These are phyloP conservation scores for Caenorhabditis zanzibari DNA, from an alignment of 2,888 invertebrate species.

Conservation along the genomic window DNA sequence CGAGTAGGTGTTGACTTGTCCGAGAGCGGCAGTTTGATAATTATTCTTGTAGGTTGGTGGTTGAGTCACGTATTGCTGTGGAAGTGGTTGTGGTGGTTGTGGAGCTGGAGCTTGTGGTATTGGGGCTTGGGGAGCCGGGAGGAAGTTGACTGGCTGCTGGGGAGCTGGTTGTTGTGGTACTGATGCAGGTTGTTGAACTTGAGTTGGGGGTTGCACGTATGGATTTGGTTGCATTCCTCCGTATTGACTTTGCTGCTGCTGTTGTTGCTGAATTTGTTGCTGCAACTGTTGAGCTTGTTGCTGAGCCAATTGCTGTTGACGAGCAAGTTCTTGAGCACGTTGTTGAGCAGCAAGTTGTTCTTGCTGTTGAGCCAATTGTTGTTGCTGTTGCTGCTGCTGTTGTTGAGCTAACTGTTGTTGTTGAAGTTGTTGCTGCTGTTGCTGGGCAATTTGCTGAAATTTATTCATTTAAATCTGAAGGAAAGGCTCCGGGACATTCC, in stretches of 20 bases:
- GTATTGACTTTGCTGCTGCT: conserved; percentile 38
- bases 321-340: conserved; percentile 26
- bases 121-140: conserved; percentile 18
- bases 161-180: conserved; percentile 21
- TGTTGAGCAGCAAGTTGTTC: conserved; percentile 41
- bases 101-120: conserved; percentile 15
- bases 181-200: conserved; percentile 11
- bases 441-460: conserved; percentile 52
- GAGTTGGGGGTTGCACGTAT: conserved; percentile 29
- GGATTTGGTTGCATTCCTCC: conserved; percentile 57
- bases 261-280: conserved; percentile 46
- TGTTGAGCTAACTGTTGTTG: conserved; percentile 47
- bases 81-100: conserved; percentile 27
- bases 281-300: conserved; percentile 42
- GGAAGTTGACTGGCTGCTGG: conserved; percentile 4
- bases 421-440: conserved; percentile 42
- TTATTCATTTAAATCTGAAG: background rate
- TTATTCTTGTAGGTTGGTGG: conserved; percentile 51
- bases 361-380: conserved; percentile 53
- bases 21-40: conserved; percentile 67
- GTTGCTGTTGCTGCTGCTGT: conserved; percentile 11
- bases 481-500: too few species aligned
- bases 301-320: conserved; percentile 26
- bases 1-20: conserved; percentile 40
- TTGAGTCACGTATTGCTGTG: conserved; percentile 32